These are phyloP conservation scores for Phyllotreta cruciferae DNA, from an alignment of 2,888 invertebrate genomes.

Conservation along the genomic window DNA sequence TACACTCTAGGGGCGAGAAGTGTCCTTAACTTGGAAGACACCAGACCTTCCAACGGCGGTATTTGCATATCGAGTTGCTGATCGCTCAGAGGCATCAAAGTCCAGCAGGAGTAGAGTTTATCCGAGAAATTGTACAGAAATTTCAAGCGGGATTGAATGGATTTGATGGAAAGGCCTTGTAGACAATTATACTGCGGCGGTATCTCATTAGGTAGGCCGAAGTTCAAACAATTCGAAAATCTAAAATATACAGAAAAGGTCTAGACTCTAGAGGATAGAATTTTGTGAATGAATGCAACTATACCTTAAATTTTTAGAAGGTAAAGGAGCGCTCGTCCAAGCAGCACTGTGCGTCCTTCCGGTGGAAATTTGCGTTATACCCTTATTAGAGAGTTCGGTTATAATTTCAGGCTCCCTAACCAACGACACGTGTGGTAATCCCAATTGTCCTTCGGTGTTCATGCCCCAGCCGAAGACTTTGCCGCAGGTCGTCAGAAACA, in stretches of 20 bases:
- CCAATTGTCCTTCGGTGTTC: constrained; percentile 69
- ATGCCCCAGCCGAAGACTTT: constrained; percentile 70
- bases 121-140: constrained; percentile 70
- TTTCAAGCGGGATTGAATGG: constrained; percentile 64
- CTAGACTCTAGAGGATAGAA: neutral
- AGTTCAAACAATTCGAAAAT: constrained; percentile 55
- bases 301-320: constrained; percentile 57
- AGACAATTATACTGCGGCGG: constrained; percentile 67
- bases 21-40: constrained; percentile 62
- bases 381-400: constrained; percentile 62
- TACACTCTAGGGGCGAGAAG: constrained; percentile 67
- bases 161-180: constrained; percentile 61
- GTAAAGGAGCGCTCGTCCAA: constrained; percentile 67
- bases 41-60: constrained; percentile 58
- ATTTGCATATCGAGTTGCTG: constrained; percentile 58
- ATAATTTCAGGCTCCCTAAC: constrained; percentile 66
- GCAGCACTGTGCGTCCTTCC: constrained; percentile 70
- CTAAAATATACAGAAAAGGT: constrained; percentile 1
- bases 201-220: constrained; percentile 64
- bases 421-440: constrained; percentile 65
- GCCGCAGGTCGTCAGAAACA: constrained; percentile 65
- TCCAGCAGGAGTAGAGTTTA: constrained; percentile 67
- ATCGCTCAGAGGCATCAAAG: constrained; percentile 61
- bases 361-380: constrained; percentile 68
- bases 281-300: neutral